phyloP scores from a whole-genome alignment of 2,888 invertebrate genomes.

The Sycophila texana region DNA sequence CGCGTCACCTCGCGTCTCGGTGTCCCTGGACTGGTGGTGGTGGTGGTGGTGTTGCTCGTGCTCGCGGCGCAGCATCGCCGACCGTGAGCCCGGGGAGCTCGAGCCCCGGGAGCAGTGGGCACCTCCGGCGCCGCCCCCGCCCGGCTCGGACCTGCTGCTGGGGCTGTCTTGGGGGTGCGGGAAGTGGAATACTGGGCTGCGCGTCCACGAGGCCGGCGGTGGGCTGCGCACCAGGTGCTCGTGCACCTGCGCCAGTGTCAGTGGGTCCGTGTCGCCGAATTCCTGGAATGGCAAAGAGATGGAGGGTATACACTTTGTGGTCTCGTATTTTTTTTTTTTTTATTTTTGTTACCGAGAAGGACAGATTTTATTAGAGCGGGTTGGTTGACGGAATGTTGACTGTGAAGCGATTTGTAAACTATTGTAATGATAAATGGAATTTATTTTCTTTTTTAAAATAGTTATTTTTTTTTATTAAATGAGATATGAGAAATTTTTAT shows the following conservation, averaged over 20 bases:
- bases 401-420: no score
- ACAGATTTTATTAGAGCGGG: no score
- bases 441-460: no score
- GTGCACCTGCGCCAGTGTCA: slow-evolving; percentile 87
- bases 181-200: slow-evolving; percentile 80
- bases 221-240: slow-evolving; percentile 90
- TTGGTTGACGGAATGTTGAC: no score
- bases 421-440: no score
- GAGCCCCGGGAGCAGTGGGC: slow-evolving; percentile 61
- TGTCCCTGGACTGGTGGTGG: not conserved
- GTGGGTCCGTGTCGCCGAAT: slow-evolving; percentile 81
- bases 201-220: slow-evolving; percentile 87
- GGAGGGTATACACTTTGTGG: not conserved
- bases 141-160: slow-evolving; percentile 67
- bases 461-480: no score
- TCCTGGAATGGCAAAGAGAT: slow-evolving; percentile 63
- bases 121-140: slow-evolving; percentile 61
- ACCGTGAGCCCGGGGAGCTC: slow-evolving; percentile 64
- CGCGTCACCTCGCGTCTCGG: not conserved
- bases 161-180: slow-evolving; percentile 74
- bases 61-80: slow-evolving; percentile 60
- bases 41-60: slow-evolving; percentile 60
- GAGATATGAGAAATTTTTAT: no score
- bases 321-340: no score
- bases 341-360: no score